Base-by-base conservation (phyloP, 2,888 invertebrate species). In the Plusia festucae region DNA sequence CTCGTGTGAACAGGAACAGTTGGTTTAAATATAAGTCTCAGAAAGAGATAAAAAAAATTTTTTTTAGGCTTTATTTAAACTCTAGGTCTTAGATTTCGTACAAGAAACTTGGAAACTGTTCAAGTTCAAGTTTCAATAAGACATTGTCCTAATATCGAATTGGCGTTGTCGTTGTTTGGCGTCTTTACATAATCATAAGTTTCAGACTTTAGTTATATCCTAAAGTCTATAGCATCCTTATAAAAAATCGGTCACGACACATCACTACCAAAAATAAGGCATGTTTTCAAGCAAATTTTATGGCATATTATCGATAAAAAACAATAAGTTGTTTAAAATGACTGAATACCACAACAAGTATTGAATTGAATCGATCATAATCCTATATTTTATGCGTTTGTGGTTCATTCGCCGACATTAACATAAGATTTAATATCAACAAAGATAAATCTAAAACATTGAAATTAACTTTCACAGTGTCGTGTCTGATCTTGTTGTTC, bases 401-500 rank as follows among this genome's bases (percentile, higher is more conserved):
- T 11, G 40, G 40, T 44, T 56, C 56, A 27, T 57, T 27, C 5
- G 46, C 53, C 55, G 58, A 59, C 44, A 71, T 20, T 9, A 61
- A 73, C 76, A 60, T 71, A 51, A 66, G 49, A 73, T 65, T 57
- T 53, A 59, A 54, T 24, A 63, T 53, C n/a, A n/a, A n/a, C 65
- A 60, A 62, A 46, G 46, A 4, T 0, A n/a, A 51, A 73, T 49
- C 66, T 59, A 73, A 46, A 30, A 40, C 60, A 74, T 62, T 63
- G 53, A 58, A 44, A 46, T 49, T 58, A 20, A 65, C 64, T 68
- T 68, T 77, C 65, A 62, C 57, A 61, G 61, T 68, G 60, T 68
- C 74, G 40, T 72, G 74, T 81, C 81, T 78, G 66, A 58, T 65
- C 70, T 58, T 71, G 78, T 77, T 90, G 85, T 77, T 92, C 92